These are phyloP conservation scores for Salvelinus namaycush DNA, from an alignment of 2,113 vertebrate genomes.

Conservation along the genomic window DNA sequence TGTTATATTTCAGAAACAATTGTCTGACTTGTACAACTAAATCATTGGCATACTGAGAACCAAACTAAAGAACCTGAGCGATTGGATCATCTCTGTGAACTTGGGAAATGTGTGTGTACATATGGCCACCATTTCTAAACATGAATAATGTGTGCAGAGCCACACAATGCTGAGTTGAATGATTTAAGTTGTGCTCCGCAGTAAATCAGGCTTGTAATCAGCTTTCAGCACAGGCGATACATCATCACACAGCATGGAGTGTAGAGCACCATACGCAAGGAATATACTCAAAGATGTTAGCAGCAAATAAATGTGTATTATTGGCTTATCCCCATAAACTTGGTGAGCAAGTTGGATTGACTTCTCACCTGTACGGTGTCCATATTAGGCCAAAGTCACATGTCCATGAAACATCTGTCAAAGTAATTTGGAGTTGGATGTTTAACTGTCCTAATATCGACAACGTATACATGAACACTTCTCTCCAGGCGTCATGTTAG, in stretches of 20 bases:
- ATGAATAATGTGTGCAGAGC: slow-evolving; percentile 92
- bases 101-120: slow-evolving; percentile 60
- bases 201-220: slow-evolving; percentile 99
- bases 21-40: too few relatives aligned
- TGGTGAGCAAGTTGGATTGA: neutral
- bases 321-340: neutral
- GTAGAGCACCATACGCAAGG: slow-evolving; percentile 87
- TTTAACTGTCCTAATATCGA: too few relatives aligned
- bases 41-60: neutral
- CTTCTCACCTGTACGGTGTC: neutral
- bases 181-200: slow-evolving; percentile 97
- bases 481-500: neutral
- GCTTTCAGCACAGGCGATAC: slow-evolving; percentile 97
- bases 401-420: too few relatives aligned
- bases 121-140: slow-evolving; percentile 92
- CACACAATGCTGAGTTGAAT: slow-evolving; percentile 97
- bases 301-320: slow-evolving; percentile 85
- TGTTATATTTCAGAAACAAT: too few relatives aligned
- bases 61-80: neutral
- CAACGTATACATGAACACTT: neutral
- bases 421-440: too few relatives aligned
- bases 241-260: slow-evolving; percentile 95
- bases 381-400: too few relatives aligned
- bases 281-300: slow-evolving; percentile 92
- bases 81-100: neutral